Conservation (phyloP, 2,797 vertebrate genomes). For the Coreius guichenoti region DNA sequence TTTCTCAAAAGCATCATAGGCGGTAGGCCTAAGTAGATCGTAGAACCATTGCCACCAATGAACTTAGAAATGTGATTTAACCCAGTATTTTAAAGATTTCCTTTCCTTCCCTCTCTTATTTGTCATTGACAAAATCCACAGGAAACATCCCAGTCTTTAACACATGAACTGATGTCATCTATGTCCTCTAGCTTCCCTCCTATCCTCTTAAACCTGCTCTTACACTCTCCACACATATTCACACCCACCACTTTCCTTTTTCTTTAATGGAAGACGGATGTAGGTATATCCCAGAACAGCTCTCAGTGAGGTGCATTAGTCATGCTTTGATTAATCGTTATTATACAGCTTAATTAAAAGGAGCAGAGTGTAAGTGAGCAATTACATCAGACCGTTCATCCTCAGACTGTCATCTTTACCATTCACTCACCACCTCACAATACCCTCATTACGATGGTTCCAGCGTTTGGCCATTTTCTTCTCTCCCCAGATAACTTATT, state of each 20-base stretch:
- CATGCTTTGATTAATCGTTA: slow-evolving; percentile 49
- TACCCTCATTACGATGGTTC: slow-evolving; percentile 30
- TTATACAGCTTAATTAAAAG: slow-evolving; percentile 57
- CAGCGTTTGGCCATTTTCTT: slow-evolving; percentile 43
- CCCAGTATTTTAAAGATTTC: background rate
- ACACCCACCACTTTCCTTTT: background rate
- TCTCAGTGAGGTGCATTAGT: slow-evolving; percentile 33
- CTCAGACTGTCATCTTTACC: slow-evolving; percentile 29
- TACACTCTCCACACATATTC: slow-evolving; percentile 3
- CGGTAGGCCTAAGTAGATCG: too few species aligned
- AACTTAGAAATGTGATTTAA: background rate
- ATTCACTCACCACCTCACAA: slow-evolving; percentile 32
- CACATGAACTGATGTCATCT: slow-evolving; percentile 16
- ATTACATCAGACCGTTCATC: slow-evolving; percentile 23
- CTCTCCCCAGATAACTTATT: slow-evolving; percentile 21
- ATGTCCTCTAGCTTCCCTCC: slow-evolving; percentile 13
- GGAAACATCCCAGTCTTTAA: background rate
- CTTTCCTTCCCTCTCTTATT: background rate
- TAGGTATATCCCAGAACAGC: slow-evolving; percentile 1
- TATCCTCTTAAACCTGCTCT: slow-evolving; percentile 8
- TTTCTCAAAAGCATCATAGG: too few species aligned
- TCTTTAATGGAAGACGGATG: slow-evolving; percentile 33
- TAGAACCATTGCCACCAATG: too few species aligned
- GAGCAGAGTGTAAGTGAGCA: slow-evolving; percentile 40
- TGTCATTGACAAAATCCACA: slow-evolving; percentile 36